Evolutionary conservation across 2,113 vertebrate genomes (phyloP).

Genomic region (Erpornis zantholeuca): DNA sequence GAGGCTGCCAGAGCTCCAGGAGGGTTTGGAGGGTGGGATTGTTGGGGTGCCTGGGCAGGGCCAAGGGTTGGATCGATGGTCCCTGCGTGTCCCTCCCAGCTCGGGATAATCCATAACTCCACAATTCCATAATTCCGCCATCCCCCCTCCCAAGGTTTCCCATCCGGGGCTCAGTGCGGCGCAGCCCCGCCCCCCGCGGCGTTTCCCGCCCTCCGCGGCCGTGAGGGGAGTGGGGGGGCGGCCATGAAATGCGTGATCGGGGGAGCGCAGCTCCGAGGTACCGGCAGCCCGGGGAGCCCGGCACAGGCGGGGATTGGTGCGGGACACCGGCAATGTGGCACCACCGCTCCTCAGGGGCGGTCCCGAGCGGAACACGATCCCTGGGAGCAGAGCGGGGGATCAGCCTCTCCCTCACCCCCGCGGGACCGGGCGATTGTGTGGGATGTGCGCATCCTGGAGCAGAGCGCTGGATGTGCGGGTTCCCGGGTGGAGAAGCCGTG

Average conservation of each 20-base stretch:
- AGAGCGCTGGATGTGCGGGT: neutral
- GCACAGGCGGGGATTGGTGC: accelerated
- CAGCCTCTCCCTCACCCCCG: neutral
- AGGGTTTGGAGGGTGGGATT: accelerated
- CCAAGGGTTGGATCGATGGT: too few relatives aligned
- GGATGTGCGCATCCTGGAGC: accelerated
- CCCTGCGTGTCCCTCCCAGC: neutral
- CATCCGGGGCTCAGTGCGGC: neutral
- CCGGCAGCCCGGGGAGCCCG: neutral
- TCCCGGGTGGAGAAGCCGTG: accelerated
- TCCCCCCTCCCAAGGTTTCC: accelerated
- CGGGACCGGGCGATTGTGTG: accelerated
- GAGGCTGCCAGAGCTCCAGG: neutral
- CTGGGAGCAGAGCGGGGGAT: neutral
- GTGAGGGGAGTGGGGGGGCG: neutral
- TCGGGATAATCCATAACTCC: neutral
- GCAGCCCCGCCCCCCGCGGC: neutral
- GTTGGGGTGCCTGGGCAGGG: neutral
- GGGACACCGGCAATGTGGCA: neutral
- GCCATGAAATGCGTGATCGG: slow-evolving; percentile 37
- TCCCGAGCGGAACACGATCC: neutral
- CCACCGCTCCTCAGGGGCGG: neutral
- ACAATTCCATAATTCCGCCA: accelerated
- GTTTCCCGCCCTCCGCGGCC: neutral
- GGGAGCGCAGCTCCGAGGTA: slow-evolving; percentile 36